Conservation (phyloP, 2,888 invertebrate species). For the Anthrax anthrax region DNA sequence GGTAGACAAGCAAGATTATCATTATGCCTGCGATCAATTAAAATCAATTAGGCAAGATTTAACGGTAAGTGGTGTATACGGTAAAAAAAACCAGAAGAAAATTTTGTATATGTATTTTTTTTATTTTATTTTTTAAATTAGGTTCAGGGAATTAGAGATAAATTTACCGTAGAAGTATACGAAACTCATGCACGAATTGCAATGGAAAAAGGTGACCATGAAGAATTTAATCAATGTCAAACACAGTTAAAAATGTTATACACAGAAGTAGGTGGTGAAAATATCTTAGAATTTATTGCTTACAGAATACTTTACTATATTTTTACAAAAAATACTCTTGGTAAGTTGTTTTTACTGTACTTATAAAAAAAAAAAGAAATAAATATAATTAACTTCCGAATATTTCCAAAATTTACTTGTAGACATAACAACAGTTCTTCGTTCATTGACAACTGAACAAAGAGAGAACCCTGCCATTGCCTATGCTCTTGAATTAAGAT, state of each 20-base stretch:
- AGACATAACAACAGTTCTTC: conserved; percentile 89
- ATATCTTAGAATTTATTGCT: conserved; percentile 85
- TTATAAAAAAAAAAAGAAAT: no score
- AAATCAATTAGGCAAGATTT: conserved; percentile 98
- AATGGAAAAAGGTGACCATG: conserved; percentile 94
- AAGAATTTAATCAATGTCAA: conserved; percentile 99
- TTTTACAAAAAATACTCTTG: conserved; percentile 93
- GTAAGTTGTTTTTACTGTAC: conserved; percentile 46
- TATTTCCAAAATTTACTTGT: no score
- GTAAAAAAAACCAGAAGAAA: background rate
- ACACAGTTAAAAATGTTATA: conserved; percentile 95
- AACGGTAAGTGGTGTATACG: conserved; percentile 49
- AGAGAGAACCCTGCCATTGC: conserved; percentile 67
- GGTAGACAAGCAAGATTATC: conserved; percentile 83
- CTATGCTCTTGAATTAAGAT: conserved; percentile 76
- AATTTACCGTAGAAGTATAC: conserved; percentile 94
- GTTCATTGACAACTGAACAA: conserved; percentile 61
- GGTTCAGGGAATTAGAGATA: conserved; percentile 91
- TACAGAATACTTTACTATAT: conserved; percentile 96
- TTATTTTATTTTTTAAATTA: conserved; percentile 28
- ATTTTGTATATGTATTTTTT: no score
- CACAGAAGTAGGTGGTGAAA: conserved; percentile 56
- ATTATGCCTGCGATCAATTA: conserved; percentile 94
- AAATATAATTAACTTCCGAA: no score
- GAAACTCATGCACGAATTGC: conserved; percentile 98